phyloP scores from a whole-genome alignment of 2,888 invertebrate species.

The Dioctria rufipes region DNA sequence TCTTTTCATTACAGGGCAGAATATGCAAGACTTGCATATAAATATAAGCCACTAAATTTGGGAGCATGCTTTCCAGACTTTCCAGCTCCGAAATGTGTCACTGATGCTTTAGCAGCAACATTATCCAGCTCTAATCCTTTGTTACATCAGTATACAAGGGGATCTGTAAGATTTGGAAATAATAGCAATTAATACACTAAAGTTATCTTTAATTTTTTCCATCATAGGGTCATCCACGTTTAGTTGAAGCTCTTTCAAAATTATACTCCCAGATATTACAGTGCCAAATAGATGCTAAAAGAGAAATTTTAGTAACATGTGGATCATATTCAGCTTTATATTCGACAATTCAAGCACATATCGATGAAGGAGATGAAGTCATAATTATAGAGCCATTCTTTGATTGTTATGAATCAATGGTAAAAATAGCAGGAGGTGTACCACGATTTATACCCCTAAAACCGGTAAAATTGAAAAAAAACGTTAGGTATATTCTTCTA shows the following conservation, averaged over 20 bases:
- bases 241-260: constrained; percentile 87
- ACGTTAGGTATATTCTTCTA: background rate
- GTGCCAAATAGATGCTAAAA: constrained; percentile 84
- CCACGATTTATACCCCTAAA: constrained; percentile 90
- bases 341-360: constrained; percentile 86
- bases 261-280: constrained; percentile 87
- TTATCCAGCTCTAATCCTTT: constrained; percentile 80
- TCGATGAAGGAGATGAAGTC: constrained; percentile 90
- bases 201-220: background rate
- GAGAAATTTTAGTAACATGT: constrained; percentile 88
- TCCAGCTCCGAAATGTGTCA: constrained; percentile 86
- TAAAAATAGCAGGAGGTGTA: constrained; percentile 87
- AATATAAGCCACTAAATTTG: constrained; percentile 91
- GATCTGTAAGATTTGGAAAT: constrained; percentile 81
- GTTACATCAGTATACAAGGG: constrained; percentile 93
- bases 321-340: constrained; percentile 98
- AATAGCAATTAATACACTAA: too few species aligned
- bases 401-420: constrained; percentile 98
- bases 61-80: constrained; percentile 98
- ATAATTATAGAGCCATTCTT: constrained; percentile 99
- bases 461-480: constrained; percentile 75
- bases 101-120: constrained; percentile 81
- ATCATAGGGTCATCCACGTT: constrained; percentile 88
- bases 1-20: constrained; percentile 81
- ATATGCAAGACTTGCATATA: constrained; percentile 85